Base-by-base conservation (phyloP, 2,888 invertebrate species). In the Hyppa rectilinea region DNA sequence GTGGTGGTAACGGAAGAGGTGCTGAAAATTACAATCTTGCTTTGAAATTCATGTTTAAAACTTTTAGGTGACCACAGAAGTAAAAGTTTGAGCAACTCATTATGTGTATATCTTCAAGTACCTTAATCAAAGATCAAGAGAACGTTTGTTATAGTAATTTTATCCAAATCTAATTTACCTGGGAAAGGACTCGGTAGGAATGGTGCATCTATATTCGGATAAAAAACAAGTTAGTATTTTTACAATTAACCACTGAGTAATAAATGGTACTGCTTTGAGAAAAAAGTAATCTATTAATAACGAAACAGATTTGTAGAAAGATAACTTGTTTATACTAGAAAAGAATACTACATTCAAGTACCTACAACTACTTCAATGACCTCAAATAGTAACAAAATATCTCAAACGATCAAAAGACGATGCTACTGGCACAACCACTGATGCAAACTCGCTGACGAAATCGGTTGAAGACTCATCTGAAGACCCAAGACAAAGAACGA, bases 21-120 rank as follows among this genome's bases (percentile, higher is more conserved):
- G 58, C 76, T 77, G 50, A 63, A 75, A 76, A 29, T 40, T 29
- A 60, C 52, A 63, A 60, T n/a, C 17, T 20, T 52, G 6, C 0
- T 45, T 14, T 14, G 23, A 36, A 36, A 43, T 52, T 12, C n/a
- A 17, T 34, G 23, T 68, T 6, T 17, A 34, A 36, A n/a, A 52
- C 10, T 29, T 29, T 29, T 52, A n/a, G 29, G 26, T 23, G 2
- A 43, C 2, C n/a, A n/a, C 10, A 62, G 2, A 52, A 43, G 5
- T 47, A 9, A 17, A 38, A 29, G 31, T 47, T 17, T 14, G 0
- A 34, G 0, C 14, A 38, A 20, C 17, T 26, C 14, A 26, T n/a
- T n/a, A n/a, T n/a, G n/a, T n/a, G n/a, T n/a, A n/a, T n/a, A n/a
- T 49, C 17, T 26, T 34, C 26, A 34, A 69, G 1, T 12, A 49